Conservation (phyloP, 2,797 vertebrate genomes). For the Danio kyathit region DNA sequence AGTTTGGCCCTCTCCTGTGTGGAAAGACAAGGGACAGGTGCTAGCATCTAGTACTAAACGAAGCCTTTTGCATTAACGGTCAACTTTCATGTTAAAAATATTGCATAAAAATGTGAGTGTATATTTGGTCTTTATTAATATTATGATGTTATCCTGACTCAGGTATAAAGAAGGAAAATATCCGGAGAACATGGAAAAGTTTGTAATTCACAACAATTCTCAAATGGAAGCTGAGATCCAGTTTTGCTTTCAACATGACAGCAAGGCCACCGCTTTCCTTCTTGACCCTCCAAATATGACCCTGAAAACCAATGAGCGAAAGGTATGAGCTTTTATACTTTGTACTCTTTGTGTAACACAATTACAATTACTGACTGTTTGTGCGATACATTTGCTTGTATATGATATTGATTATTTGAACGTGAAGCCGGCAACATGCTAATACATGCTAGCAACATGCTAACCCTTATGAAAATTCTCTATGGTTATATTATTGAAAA, state of each 20-base stretch:
- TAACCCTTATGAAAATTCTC: too few species aligned
- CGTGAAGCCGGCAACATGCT: too few species aligned
- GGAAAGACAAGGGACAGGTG: constrained; percentile 90
- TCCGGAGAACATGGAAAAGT: constrained; percentile 83
- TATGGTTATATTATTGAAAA: too few species aligned
- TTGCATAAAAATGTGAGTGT: neutral
- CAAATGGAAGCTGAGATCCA: constrained; percentile 79
- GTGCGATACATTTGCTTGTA: too few species aligned
- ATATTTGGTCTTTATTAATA: neutral
- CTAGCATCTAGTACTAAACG: neutral
- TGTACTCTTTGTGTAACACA: neutral
- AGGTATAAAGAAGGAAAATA: constrained; percentile 86
- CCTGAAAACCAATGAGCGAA: constrained; percentile 83
- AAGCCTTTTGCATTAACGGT: neutral
- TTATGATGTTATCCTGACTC: constrained; percentile 27
- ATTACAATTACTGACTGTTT: neutral
- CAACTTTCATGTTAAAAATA: neutral
- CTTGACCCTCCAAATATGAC: constrained; percentile 84
- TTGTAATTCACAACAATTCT: constrained; percentile 85
- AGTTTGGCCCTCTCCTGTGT: constrained; percentile 94
- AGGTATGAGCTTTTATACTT: constrained; percentile 72
- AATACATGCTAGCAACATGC: too few species aligned
- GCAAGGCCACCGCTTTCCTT: constrained; percentile 83
- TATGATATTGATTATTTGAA: neutral
- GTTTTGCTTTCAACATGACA: constrained; percentile 85